These are phyloP conservation scores for Sebastes nivosus DNA, from an alignment of 2,797 vertebrate genomes.

Conservation along the genomic window DNA sequence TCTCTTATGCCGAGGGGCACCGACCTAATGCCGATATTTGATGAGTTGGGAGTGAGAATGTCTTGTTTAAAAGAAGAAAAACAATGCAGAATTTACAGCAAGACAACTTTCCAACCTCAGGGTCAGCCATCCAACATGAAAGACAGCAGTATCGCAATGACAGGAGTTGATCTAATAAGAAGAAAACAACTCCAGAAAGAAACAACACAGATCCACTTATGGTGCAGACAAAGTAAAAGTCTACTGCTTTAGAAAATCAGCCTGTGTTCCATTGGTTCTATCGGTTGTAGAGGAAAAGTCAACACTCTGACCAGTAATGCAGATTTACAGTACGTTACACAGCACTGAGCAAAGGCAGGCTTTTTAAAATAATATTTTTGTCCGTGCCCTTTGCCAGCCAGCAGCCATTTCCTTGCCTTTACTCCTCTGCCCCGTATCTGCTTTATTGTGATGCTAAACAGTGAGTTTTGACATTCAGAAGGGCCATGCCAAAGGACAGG, in stretches of 20 bases:
- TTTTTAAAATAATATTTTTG: constrained; percentile 60
- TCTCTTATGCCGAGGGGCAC: no score
- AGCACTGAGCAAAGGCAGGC: constrained; percentile 6
- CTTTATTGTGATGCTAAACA: constrained; percentile 76
- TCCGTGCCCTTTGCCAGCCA: constrained; percentile 61
- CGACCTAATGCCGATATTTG: no score
- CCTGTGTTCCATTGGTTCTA: not conserved
- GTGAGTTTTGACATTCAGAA: constrained; percentile 74
- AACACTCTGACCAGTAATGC: not conserved
- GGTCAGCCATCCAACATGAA: not conserved
- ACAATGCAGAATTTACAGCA: not conserved
- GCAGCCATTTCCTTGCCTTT: constrained; percentile 58
- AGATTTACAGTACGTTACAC: not conserved
- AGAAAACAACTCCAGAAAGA: not conserved
- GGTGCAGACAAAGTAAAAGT: not conserved
- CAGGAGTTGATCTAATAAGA: not conserved
- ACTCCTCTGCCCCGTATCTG: constrained; percentile 42
- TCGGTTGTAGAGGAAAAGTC: not conserved
- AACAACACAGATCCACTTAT: not conserved
- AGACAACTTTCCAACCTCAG: not conserved
- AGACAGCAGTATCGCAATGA: not conserved
- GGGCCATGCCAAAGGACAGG: constrained; percentile 68
- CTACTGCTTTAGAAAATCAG: not conserved
- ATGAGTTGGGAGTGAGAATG: no score
- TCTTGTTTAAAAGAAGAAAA: not conserved